Evolutionary conservation across 2,797 vertebrate species (phyloP).

Genomic region (Phrynocephalus forsythii): DNA sequence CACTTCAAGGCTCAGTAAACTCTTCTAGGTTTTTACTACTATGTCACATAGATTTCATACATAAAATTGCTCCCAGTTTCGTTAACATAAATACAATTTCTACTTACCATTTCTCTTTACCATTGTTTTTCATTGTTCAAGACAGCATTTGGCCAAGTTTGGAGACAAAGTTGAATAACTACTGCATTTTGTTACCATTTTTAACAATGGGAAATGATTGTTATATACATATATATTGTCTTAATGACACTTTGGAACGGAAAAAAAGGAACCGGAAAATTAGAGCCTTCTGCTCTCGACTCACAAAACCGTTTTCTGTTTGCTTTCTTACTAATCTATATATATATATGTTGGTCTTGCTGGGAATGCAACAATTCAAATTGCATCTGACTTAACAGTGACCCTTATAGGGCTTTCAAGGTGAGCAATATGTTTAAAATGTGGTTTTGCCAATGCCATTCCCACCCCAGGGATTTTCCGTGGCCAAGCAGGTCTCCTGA

Average conservation of each 20-base stretch:
- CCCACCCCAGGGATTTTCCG: no score
- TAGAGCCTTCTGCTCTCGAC: background rate
- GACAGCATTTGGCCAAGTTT: background rate
- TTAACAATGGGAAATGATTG: no score
- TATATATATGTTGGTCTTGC: background rate
- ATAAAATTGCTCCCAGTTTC: background rate
- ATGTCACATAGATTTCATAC: background rate
- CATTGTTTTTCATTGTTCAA: no score
- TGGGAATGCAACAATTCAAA: background rate
- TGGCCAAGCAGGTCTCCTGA: no score
- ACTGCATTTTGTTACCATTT: no score
- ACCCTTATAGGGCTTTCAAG: background rate
- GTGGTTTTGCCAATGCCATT: no score
- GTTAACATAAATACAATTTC: background rate
- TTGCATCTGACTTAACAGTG: background rate
- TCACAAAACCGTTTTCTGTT: background rate
- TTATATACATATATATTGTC: no score
- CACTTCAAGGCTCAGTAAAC: background rate
- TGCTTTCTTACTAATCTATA: background rate
- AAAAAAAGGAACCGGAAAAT: background rate
- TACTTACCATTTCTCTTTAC: no score
- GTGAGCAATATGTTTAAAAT: no score
- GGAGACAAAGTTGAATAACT: background rate
- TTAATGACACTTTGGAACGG: no score
- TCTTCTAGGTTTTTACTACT: background rate